These are phyloP conservation scores for Streptopelia turtur DNA, from an alignment of 2,797 vertebrate genomes.

Conservation along the genomic window DNA sequence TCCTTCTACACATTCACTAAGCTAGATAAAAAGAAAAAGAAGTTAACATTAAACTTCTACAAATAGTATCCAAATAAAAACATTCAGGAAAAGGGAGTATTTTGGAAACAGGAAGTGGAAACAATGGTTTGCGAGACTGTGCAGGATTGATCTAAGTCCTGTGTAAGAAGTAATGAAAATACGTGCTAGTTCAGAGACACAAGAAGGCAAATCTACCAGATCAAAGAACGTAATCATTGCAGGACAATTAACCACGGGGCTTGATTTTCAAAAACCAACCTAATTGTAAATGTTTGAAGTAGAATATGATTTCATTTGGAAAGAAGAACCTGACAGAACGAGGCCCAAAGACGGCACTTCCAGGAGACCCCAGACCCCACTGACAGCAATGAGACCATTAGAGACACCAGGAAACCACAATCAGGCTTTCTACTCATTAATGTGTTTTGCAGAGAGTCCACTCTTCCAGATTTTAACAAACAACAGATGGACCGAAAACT, in stretches of 20 bases:
- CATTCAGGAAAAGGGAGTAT: background rate
- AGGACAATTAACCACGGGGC: background rate
- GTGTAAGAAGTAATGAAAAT: background rate
- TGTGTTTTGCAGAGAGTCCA: background rate
- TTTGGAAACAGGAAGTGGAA: background rate
- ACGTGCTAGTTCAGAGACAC: background rate
- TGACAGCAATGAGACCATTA: background rate
- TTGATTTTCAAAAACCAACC: background rate
- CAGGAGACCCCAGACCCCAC: background rate
- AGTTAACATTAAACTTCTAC: constrained; percentile 4
- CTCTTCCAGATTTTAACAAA: background rate
- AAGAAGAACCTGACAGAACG: background rate
- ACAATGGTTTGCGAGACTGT: background rate
- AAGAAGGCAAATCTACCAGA: background rate
- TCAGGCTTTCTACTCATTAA: background rate
- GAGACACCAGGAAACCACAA: background rate
- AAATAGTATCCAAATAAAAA: background rate
- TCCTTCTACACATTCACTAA: constrained; percentile 95
- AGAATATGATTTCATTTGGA: background rate
- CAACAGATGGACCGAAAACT: background rate
- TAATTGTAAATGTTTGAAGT: background rate
- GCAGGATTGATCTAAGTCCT: background rate
- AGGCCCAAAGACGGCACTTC: background rate
- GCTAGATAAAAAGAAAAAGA: constrained; percentile 78
- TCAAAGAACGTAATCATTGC: background rate